Evolutionary conservation across 2,888 invertebrate species (phyloP), one percentile per base, ranked within the genome.

Genomic region (Dolichopus griseipennis): DNA sequence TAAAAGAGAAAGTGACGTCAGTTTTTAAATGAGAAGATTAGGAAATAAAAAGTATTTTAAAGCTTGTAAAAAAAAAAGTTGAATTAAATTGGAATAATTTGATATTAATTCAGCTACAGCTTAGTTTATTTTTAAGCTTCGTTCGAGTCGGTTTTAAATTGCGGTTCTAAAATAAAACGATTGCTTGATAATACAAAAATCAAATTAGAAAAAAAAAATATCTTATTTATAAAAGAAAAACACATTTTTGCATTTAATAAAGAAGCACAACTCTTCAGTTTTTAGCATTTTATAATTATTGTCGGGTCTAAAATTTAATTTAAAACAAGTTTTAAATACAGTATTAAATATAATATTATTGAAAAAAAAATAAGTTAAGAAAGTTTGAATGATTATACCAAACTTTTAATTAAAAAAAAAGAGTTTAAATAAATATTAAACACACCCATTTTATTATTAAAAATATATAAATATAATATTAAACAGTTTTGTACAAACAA

Each of bases 191-290:
- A 37, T 37, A 37, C 37, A 37, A n/a, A n/a, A n/a, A n/a, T 12
- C 2, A 37, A 37, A 37, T 52, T 41, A 7, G 1, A 18, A n/a
- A 7, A 52, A 52, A 52, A 52, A 52, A n/a, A n/a, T n/a, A 52
- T 52, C 52, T 52, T 52, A 52, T 52, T 52, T 52, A 52, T 15
- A 52, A 52, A 52, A 52, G 52, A 52, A 52, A 41, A 41, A 27
- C 27, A 27, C 27, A 2, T 27, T 27, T 27, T 37, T 37, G 37
- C 37, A 37, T 37, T 37, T 37, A 37, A 37, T 8, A 2, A 37
- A 37, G 8, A 37, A 37, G 37, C 37, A 37, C 37, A 37, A 37
- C 37, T 37, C 37, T 37, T 27, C 27, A 37, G 8, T 37, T 34
- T 34, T 34, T 37, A 37, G 8, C 8, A 37, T 37, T 10, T 37